These are phyloP conservation scores for Ictalurus furcatus DNA, from an alignment of 2,113 vertebrate species.

Conservation along the genomic window DNA sequence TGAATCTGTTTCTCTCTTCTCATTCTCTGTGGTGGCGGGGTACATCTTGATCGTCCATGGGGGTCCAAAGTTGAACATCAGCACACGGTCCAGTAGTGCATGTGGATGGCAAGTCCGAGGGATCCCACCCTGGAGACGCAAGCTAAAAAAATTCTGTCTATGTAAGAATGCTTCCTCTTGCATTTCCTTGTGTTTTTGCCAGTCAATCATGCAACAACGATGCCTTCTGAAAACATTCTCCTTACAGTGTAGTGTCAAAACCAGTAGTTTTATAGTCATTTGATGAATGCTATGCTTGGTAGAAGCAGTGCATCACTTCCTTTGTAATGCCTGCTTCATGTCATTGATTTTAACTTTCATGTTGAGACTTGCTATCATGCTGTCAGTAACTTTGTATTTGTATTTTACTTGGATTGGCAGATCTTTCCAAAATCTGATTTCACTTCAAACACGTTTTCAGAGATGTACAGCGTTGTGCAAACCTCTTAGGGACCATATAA, in stretches of 20 bases:
- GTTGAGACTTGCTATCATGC: not conserved
- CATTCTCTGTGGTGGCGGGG: slow-evolving; percentile 20
- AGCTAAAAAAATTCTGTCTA: not conserved
- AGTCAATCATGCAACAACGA: not conserved
- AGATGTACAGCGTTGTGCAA: too few relatives aligned
- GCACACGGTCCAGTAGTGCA: not conserved
- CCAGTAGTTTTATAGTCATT: not conserved
- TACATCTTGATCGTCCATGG: slow-evolving; percentile 9
- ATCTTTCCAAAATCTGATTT: not conserved
- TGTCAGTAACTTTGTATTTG: not conserved
- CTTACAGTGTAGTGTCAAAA: not conserved
- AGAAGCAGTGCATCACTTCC: not conserved
- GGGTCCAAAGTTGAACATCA: slow-evolving; percentile 1
- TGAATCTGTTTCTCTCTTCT: slow-evolving; percentile 31
- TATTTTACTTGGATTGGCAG: not conserved
- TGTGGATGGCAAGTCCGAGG: not conserved
- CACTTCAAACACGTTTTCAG: not conserved
- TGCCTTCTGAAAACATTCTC: not conserved
- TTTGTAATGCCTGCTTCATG: not conserved
- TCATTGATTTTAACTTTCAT: not conserved
- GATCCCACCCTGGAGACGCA: not conserved
- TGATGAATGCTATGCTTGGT: not conserved
- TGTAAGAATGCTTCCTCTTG: slow-evolving; percentile 18
- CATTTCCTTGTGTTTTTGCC: not conserved
- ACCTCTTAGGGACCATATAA: too few relatives aligned